Base-by-base conservation (phyloP, 2,113 vertebrate species). In the Cyanistes caeruleus region DNA sequence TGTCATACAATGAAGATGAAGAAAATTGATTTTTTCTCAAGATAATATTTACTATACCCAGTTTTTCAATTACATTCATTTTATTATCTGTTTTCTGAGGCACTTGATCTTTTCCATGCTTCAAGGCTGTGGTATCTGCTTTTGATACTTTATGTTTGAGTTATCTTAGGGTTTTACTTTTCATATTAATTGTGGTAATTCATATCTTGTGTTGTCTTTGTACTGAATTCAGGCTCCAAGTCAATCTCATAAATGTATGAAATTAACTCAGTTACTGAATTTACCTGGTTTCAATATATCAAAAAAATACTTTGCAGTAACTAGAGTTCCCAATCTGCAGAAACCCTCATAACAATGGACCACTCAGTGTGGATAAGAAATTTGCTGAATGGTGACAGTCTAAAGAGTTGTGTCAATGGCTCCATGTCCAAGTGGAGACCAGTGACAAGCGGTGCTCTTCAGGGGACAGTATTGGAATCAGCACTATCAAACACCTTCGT, bases 121-220 rank as follows among this genome's bases (percentile, higher is more conserved):
- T 88, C 76, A 70, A 80, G 60, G 13, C 51, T 90, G 28, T 41
- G 15, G 25, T 76, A 87, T 33, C 58, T 74, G 51, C 17, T 89
- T 93, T 87, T 76, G 44, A 95, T 59, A 78, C 12, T 63, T 76
- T 15, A 55, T 39, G 21, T 59, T 44, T 85, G 70, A 95, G 59
- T 91, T 67, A 86, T 58, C 51, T 55, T 15, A 83, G 30, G 13
- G 19, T 63, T 95, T 93, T 94, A 85, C 70, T 94, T 88, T 49
- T 69, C 48, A 37, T 22, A 69, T 12, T 80, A 91, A 91, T 49
- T 67, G 16, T 48, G 24, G 24, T 39, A 83, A 83, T 25, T 91
- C 3, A 15, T 44, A 52, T 43, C 35, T 83, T 1, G 0, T 44
- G n/a, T 76, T 88, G 46, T 65, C 46, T 70, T 95, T 82, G 68